Conservation (phyloP, 2,113 vertebrate species). For the Lathamus discolor region DNA sequence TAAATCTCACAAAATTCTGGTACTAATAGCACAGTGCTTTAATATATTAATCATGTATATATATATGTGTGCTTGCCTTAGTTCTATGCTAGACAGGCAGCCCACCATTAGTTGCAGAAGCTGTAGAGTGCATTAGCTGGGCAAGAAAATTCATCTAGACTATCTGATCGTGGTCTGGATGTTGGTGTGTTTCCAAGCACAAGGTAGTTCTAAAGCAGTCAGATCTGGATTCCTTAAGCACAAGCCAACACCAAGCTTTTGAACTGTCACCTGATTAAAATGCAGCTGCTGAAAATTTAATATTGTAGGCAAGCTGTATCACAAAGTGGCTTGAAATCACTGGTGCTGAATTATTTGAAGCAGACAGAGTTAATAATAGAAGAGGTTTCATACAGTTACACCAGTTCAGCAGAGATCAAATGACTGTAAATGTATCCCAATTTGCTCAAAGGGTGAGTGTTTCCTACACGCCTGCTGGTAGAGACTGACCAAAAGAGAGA, state of each 20-base stretch:
- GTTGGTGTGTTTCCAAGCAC: neutral
- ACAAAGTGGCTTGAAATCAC: constrained; percentile 16
- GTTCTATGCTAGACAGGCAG: neutral
- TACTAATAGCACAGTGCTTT: neutral
- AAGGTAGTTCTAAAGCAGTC: neutral
- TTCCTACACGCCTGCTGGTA: neutral
- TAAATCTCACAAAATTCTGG: neutral
- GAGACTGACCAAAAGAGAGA: neutral
- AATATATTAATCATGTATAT: neutral
- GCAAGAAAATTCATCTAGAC: neutral
- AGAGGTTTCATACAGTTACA: constrained; percentile 17
- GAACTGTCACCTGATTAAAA: constrained; percentile 35
- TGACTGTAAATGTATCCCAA: constrained; percentile 15
- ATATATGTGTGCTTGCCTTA: neutral
- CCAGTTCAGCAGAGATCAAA: constrained; percentile 54
- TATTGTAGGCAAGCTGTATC: constrained; percentile 19
- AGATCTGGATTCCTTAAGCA: constrained; percentile 2
- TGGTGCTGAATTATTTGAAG: constrained; percentile 46
- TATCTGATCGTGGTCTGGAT: neutral
- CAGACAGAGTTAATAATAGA: constrained; percentile 56
- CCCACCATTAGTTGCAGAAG: neutral
- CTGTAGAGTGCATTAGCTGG: neutral
- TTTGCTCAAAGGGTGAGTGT: neutral
- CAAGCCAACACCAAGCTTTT: neutral
- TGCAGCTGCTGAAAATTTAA: constrained; percentile 30